Evolutionary conservation across 2,888 invertebrate genomes (phyloP), one percentile per base, ranked within the genome.

Genomic region (Cantharis rustica): DNA sequence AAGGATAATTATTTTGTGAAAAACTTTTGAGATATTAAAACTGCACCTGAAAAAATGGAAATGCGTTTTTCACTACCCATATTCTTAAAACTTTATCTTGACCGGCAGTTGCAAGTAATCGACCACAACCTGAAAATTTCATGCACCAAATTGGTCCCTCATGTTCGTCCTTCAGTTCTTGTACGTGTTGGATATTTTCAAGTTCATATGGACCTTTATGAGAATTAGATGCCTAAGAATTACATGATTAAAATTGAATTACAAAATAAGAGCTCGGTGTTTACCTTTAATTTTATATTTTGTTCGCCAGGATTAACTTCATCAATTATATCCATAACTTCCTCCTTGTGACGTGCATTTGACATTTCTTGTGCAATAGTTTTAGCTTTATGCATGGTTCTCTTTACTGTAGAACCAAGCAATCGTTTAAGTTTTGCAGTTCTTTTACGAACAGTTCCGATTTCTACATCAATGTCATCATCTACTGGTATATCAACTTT

Each of bases 191-290:
- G 20, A 98, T 90, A 70, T 97, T 96, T 78, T 93, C 93, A 88
- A 99, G 99, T 88, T 99, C 98, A 86, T 96, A 97, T 0, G 98
- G 98, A 0, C 98, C 98, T 86, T 98, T 98, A 87, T 98, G 98
- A 75, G 96, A 96, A 85, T 96, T 96, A 0, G 97, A 96, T 0
- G 98, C 98, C 88, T 87, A 71, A 73, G 81, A 81, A 66, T 74
- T n/a, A 61, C n/a, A 27, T 10, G 75, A 71, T 13, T 79, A 61
- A 68, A 72, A 27, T 62, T 9, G 1, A 7, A 23, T 23, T 23
- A 23, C 23, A 9, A 23, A 23, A 23, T 23, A 23, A 23, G 20
- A 23, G 9, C 9, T 23, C 20, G 7, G 23, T 23, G 23, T 9
- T 23, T 23, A 23, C 87, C 84, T 98, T 97, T 73, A 98, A 91